These are phyloP conservation scores for Drosophila bocki DNA, from an alignment of 1,140 invertebrate genomes.

Conservation along the genomic window DNA sequence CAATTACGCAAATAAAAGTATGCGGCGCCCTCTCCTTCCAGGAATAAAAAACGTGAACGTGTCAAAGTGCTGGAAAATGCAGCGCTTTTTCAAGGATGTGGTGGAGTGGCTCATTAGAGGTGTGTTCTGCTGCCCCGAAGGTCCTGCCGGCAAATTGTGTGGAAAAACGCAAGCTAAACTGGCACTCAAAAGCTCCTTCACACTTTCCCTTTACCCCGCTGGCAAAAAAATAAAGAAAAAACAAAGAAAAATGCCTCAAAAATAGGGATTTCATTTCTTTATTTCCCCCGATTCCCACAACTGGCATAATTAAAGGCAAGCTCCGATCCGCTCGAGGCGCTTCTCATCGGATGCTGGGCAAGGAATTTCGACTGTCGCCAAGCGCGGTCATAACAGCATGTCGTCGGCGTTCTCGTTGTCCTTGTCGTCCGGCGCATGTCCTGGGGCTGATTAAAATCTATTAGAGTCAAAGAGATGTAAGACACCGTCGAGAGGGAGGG, in stretches of 20 bases:
- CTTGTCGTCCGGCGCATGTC: conserved; percentile 65
- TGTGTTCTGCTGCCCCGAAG: conserved; percentile 60
- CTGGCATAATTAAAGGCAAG: conserved; percentile 72
- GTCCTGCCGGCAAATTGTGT: conserved; percentile 66
- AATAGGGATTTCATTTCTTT: conserved; percentile 16
- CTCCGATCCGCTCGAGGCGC: conserved; percentile 27
- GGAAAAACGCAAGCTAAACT: conserved; percentile 58
- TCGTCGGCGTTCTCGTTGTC: conserved; percentile 52
- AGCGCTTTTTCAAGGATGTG: conserved; percentile 38
- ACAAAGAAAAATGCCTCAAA: conserved; percentile 19
- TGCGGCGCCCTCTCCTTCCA: conserved; percentile 5
- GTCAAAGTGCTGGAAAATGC: conserved; percentile 80
- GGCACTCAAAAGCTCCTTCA: conserved; percentile 5
- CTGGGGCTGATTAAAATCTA: conserved; percentile 85
- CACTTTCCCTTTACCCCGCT: conserved; percentile 10
- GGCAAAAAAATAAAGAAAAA: conserved; percentile 16
- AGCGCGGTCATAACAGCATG: conserved; percentile 68
- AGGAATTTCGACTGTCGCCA: conserved; percentile 61
- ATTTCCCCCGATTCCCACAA: conserved; percentile 38
- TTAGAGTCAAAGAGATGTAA: conserved; percentile 83
- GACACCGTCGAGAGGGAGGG: conserved; percentile 46
- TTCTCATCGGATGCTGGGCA: conserved; percentile 50
- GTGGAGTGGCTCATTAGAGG: conserved; percentile 76
- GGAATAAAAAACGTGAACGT: conserved; percentile 53
- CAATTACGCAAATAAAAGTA: conserved; percentile 77